Evolutionary conservation across 2,113 vertebrate genomes (phyloP), one percentile per base, ranked within the genome.

Genomic region (Zapornia atra): DNA sequence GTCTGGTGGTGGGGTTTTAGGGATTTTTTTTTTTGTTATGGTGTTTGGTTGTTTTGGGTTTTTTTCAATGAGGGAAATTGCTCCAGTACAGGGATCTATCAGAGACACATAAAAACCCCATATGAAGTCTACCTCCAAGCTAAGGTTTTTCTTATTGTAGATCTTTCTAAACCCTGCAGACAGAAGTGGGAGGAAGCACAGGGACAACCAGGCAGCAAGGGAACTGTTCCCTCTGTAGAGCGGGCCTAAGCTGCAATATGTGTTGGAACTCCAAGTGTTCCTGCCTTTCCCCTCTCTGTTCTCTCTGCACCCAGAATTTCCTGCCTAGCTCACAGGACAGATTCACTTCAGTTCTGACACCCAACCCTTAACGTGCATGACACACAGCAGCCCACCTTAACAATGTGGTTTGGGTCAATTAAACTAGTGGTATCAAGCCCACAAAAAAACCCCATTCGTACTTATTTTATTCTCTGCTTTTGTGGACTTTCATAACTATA

Each of bases 331-430:
- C 59, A 73, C 13, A 34, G 68, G 33, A 31, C 26, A 78, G 48
- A 48, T 25, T 28, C 7, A 63, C 54, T 91, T 90, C 81, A 79
- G 5, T 22, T 16, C 20, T 28, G 36, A 48, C 57, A 44, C 40
- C 15, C 9, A 3, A 4, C 26, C 25, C 22, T 46, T 57, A 28
- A 16, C 2, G 12, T 16, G 12, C 9, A 44, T 3, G 0, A 65
- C 22, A 36, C 1, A 56, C 8, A 64, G 82, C 51, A 66, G 56
- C 31, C 54, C 38, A 48, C 61, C 36, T 7, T 10, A 80, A 63
- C 60, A 46, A n/a, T 2, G 1, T 11, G 13, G 22, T 38, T 42
- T 57, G 31, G 31, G 56, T 50, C 40, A 88, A 40, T 6, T 21
- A 53, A 63, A 65, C 15, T 28, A 60, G 1, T 15, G 50, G 34